These are phyloP conservation scores for Megaleporinus macrocephalus DNA, from an alignment of 2,113 vertebrate species.

Conservation along the genomic window DNA sequence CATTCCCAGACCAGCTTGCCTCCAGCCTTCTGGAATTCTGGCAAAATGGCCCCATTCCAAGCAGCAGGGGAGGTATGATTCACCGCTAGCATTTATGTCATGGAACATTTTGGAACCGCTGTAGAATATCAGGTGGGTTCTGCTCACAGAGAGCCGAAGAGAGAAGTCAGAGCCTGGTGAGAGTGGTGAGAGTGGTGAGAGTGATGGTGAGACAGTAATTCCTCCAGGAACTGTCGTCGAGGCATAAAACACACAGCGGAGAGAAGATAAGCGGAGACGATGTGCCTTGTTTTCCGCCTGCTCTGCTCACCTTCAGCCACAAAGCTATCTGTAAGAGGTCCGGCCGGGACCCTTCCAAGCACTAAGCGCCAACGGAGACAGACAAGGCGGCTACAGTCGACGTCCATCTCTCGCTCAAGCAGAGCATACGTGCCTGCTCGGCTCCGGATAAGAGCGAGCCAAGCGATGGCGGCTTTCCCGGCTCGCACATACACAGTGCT, in stretches of 20 bases:
- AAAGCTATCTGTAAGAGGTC: not conserved
- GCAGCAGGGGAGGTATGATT: slow-evolving; percentile 4
- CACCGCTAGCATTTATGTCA: not conserved
- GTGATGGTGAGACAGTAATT: not conserved
- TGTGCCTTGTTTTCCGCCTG: not conserved
- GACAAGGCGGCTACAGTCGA: not conserved
- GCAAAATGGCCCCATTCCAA: slow-evolving; percentile 12
- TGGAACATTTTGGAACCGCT: not conserved
- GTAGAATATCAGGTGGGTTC: slow-evolving; percentile 9
- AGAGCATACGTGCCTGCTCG: slow-evolving; percentile 21
- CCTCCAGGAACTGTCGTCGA: not conserved
- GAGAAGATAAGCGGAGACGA: not conserved
- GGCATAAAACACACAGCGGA: not conserved
- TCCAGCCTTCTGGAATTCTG: slow-evolving; percentile 17
- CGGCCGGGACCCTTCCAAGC: not conserved
- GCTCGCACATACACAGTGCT: slow-evolving; percentile 58
- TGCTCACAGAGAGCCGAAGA: not conserved
- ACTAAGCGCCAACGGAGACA: not conserved
- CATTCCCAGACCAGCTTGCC: slow-evolving; percentile 1
- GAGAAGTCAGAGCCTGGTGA: not conserved
- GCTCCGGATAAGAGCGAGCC: slow-evolving; percentile 30
- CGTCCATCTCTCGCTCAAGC: slow-evolving; percentile 13
- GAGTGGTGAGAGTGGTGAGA: not conserved
- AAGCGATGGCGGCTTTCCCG: slow-evolving; percentile 30
- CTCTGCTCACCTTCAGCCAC: not conserved